A percentile compares a stretch with the other conserved stretches of the same genome.
Evolutionary conservation across 2,888 invertebrate genomes (phyloP).

Genomic region (Desoria tigrina): DNA sequence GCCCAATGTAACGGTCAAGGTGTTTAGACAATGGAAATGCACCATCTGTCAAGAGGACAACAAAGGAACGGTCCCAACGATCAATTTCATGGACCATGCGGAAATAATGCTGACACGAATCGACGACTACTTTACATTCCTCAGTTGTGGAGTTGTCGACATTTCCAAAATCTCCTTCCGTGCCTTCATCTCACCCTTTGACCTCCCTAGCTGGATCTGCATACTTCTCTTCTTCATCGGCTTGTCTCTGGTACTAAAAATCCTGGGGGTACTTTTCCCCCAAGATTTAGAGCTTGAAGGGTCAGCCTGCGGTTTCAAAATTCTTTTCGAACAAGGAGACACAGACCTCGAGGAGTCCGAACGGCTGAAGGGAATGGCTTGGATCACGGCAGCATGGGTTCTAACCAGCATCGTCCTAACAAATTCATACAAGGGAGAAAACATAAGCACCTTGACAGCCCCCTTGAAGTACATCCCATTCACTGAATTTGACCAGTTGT

Average conservation of each 20-base stretch:
- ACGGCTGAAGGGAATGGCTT: background rate
- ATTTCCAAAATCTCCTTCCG: background rate
- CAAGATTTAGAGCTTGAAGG: background rate
- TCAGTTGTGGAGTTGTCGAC: background rate
- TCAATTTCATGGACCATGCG: no score
- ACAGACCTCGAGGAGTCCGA: background rate
- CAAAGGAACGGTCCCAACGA: no score
- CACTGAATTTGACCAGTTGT: background rate
- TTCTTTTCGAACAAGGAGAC: background rate
- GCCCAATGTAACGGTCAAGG: no score
- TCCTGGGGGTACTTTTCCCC: background rate
- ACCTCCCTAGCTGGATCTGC: background rate
- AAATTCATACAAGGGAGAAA: slow-evolving; percentile 14
- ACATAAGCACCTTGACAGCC: background rate
- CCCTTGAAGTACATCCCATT: background rate
- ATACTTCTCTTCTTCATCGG: background rate
- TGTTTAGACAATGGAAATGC: no score
- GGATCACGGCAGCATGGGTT: slow-evolving; percentile 1
- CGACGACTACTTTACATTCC: slow-evolving; percentile 1
- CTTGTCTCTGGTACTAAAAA: no score
- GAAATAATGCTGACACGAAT: background rate
- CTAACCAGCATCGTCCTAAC: background rate
- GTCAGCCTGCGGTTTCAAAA: background rate
- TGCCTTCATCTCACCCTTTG: background rate
- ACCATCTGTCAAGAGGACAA: no score